Percentiles rank a stretch among this genome's conserved stretches.
These are phyloP conservation scores for Echinometra lucunter DNA, from an alignment of 53 echinoderm and acorn worm species.

Conservation along the genomic window DNA sequence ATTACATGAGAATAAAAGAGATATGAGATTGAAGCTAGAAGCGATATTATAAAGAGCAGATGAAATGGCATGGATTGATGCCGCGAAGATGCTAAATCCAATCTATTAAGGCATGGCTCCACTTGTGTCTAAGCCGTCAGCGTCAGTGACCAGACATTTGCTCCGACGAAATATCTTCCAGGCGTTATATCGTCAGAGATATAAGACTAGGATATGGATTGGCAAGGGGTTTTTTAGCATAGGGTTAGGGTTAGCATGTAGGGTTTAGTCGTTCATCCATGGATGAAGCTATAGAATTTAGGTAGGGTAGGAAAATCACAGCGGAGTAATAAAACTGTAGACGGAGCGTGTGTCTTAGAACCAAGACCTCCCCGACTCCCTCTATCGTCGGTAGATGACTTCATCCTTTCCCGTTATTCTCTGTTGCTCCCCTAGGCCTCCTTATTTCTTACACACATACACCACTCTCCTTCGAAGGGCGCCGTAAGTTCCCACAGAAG, in stretches of 20 bases:
- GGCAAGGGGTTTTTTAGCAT: too few relatives aligned
- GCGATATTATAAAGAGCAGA: constrained; percentile 21
- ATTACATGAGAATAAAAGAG: constrained; percentile 35
- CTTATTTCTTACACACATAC: background rate
- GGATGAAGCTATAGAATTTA: too few relatives aligned
- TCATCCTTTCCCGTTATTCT: background rate
- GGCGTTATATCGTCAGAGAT: too few relatives aligned
- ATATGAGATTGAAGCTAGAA: constrained; percentile 5
- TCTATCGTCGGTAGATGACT: constrained; percentile 31
- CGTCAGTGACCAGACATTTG: background rate
- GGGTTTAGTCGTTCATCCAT: too few relatives aligned
- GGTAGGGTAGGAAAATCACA: too few relatives aligned
- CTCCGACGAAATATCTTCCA: too few relatives aligned
- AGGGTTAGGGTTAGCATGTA: too few relatives aligned
- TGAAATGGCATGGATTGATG: constrained; percentile 53
- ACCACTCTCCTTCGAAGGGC: background rate
- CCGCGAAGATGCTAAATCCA: constrained; percentile 60
- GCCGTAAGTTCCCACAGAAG: background rate
- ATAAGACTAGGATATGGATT: too few relatives aligned
- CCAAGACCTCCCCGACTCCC: background rate
- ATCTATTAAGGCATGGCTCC: constrained; percentile 58
- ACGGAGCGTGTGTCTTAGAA: too few relatives aligned
- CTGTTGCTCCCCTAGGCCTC: background rate
- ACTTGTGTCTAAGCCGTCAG: background rate
- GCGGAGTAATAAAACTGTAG: too few relatives aligned